A percentile compares a stretch with the other conserved stretches of the same genome.
These are phyloP conservation scores for Sparus aurata DNA, from an alignment of 2,797 vertebrate genomes.

Conservation along the genomic window DNA sequence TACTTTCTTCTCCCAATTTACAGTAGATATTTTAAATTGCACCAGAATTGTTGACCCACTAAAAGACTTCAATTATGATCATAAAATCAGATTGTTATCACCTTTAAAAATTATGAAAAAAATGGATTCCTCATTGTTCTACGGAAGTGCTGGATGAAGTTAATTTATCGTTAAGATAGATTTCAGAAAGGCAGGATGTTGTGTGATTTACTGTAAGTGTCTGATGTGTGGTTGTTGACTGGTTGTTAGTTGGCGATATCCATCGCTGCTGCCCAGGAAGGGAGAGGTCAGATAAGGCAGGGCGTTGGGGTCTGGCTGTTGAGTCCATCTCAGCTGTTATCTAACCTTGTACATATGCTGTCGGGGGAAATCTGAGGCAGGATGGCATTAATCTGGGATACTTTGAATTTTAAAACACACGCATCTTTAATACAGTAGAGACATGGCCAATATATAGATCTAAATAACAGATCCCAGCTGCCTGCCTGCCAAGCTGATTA, in stretches of 20 bases:
- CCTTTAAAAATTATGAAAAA: not conserved
- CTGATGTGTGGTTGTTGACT: conserved; percentile 47
- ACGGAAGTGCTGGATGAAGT: no score
- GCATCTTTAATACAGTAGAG: not conserved
- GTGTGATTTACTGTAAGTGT: conserved; percentile 13
- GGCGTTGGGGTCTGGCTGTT: conserved; percentile 46
- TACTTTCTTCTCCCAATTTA: not conserved
- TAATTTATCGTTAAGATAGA: not conserved
- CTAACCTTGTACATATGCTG: conserved; percentile 23
- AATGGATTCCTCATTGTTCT: not conserved
- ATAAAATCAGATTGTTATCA: not conserved
- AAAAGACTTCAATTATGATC: not conserved
- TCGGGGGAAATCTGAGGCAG: conserved; percentile 2
- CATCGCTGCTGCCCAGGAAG: conserved; percentile 76
- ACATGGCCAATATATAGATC: not conserved
- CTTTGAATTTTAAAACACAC: not conserved
- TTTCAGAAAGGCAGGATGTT: conserved; percentile 34
- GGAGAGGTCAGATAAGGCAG: conserved; percentile 72
- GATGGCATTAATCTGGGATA: conserved; percentile 7
- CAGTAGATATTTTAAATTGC: not conserved
- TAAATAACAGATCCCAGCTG: conserved; percentile 10
- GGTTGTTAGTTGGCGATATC: conserved; percentile 61
- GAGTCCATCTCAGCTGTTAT: conserved; percentile 57
- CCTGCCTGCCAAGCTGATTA: conserved; percentile 3
- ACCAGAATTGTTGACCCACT: not conserved